phyloP scores from a whole-genome alignment of 2,113 vertebrate genomes.

The Larimichthys crocea region DNA sequence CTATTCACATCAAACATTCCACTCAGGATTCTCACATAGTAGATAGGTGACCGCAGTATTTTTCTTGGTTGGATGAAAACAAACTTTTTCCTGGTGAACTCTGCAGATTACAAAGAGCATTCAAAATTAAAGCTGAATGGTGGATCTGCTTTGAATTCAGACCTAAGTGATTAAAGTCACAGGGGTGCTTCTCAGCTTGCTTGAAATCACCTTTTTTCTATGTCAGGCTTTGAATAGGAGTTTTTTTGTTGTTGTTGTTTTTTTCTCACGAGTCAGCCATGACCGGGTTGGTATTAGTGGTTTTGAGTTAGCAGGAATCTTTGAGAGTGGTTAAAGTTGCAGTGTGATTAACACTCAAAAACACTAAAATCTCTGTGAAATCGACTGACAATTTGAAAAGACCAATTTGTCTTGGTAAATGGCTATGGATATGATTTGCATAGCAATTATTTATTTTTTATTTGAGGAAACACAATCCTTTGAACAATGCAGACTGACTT shows the following conservation, averaged over 20 bases:
- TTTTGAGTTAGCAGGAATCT: neutral
- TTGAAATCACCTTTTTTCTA: neutral
- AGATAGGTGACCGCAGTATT: neutral
- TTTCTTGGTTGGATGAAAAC: neutral
- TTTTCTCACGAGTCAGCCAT: neutral
- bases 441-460: neutral
- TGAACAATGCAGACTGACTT: constrained; percentile 2
- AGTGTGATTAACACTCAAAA: neutral
- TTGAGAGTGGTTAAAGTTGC: neutral
- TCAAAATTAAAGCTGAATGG: neutral
- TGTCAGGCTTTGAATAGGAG: neutral
- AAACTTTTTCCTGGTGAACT: constrained; percentile 8
- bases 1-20: neutral
- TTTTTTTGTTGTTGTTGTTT: too few relatives aligned
- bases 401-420: constrained; percentile 9
- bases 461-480: neutral
- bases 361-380: neutral
- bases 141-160: constrained; percentile 15
- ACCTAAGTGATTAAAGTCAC: neutral
- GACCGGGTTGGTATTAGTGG: neutral
- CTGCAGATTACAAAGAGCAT: neutral
- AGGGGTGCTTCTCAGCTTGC: neutral
- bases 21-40: neutral
- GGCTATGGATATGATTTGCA: neutral
- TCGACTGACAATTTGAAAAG: neutral